A percentile compares a stretch with the other conserved stretches of the same genome.
Evolutionary conservation across 2,113 vertebrate species (phyloP).

Genomic region (Columba janthina): DNA sequence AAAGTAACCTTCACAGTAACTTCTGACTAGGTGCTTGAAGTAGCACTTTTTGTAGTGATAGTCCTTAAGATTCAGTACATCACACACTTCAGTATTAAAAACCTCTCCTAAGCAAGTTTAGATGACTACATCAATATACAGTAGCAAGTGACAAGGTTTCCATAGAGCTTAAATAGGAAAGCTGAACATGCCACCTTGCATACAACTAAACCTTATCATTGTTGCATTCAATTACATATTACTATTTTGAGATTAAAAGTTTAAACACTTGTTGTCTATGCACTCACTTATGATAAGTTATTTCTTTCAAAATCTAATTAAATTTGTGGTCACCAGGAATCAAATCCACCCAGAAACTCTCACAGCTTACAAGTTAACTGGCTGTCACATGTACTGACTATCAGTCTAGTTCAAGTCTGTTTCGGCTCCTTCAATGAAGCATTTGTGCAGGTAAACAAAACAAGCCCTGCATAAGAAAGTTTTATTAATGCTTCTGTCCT

Average conservation of each 20-base stretch:
- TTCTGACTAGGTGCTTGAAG: neutral
- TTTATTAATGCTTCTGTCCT: neutral
- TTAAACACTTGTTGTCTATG: neutral
- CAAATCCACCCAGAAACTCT: neutral
- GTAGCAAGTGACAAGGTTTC: neutral
- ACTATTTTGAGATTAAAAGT: neutral
- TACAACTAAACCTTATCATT: neutral
- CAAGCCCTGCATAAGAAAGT: neutral
- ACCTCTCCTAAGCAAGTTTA: neutral
- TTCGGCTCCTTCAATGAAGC: neutral
- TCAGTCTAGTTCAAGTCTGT: neutral
- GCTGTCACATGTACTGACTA: neutral
- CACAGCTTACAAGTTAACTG: neutral
- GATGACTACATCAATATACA: rapidly evolving
- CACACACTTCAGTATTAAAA: neutral
- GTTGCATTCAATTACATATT: neutral
- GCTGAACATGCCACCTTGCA: neutral
- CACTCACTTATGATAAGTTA: neutral
- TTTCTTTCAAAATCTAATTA: rapidly evolving
- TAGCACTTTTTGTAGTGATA: neutral
- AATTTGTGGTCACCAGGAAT: neutral
- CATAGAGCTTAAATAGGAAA: neutral
- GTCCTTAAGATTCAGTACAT: neutral
- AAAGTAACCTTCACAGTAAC: neutral
- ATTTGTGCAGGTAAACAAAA: neutral